Base-by-base conservation (phyloP, 2,113 vertebrate genomes). In the Antechinus flavipes region DNA sequence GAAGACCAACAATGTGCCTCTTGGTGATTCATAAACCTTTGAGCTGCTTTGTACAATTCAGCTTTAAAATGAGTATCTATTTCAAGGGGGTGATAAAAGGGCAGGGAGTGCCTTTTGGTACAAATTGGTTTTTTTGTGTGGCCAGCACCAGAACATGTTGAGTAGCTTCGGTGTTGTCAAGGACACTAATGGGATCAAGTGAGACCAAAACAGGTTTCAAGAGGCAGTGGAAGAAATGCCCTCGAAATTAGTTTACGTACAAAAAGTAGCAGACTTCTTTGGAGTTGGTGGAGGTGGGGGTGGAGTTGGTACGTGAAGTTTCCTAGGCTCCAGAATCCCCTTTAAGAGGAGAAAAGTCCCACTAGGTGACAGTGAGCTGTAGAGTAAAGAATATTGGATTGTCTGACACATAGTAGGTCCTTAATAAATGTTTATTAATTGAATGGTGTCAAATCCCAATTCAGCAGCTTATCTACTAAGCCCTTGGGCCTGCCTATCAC, bases 21-120 rank as follows among this genome's bases (percentile, higher is more conserved):
- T 96, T 96, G 42, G 0, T 95, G 98, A 98, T 97, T 97, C 68
- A 84, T 93, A 98, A 96, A 98, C 95, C 56, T 93, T 97, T 94
- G 95, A 97, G 94, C 94, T 95, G 94, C 94, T 96, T 97, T 96
- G 89, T 95, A 95, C 61, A 96, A 95, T 92, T 89, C 95, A 96
- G 93, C 55, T 98, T 97, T 96, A 97, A 97, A 90, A 89, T 97
- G 97, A 53, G 12, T 22, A 93, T 90, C 23, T 92, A 58, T 76
- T 93, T 95, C 95, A 95, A 94, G 25, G 91, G 91, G 97, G 30
- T 27, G 90, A 42, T 89, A 90, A 58, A 35, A 55, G 94, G 1
- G 61, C 2, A 42, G 16, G 16, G 68, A 84, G n/a, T 42, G n/a
- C 5, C 42, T 42, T n/a, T 42, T 84, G n/a, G 68, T 35, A 42